Evolutionary conservation across 2,113 vertebrate species (phyloP).

Genomic region (Carollia perspicillata): DNA sequence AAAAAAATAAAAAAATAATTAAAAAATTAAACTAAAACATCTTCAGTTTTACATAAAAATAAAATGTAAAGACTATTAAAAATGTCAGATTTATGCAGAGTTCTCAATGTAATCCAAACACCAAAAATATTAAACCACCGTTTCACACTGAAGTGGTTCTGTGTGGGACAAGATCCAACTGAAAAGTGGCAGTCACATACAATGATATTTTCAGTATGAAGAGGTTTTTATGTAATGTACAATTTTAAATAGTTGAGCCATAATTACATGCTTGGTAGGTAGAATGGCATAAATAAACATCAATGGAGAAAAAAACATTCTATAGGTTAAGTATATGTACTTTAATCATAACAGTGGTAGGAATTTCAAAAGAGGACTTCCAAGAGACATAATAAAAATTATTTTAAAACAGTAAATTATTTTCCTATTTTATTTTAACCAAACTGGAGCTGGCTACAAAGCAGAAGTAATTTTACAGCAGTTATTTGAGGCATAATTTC

Average conservation of each 20-base stretch:
- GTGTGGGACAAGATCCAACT: conserved; percentile 54
- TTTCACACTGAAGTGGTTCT: conserved; percentile 66
- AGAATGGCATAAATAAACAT: conserved; percentile 76
- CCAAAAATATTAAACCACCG: conserved; percentile 41
- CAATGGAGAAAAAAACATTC: conserved; percentile 74
- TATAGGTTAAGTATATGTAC: conserved; percentile 72
- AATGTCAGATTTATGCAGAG: not conserved
- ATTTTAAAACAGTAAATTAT: conserved; percentile 50
- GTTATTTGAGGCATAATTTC: conserved; percentile 41
- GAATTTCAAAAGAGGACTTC: conserved; percentile 69
- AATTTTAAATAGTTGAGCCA: conserved; percentile 79
- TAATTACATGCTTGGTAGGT: conserved; percentile 76
- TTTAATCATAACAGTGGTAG: conserved; percentile 70
- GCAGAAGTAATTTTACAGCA: conserved; percentile 52
- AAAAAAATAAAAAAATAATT: too few relatives aligned
- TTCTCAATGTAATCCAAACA: not conserved
- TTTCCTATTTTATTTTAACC: conserved; percentile 61
- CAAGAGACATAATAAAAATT: conserved; percentile 60
- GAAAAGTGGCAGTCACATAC: conserved; percentile 62
- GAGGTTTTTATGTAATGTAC: conserved; percentile 72
- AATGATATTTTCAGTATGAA: conserved; percentile 72
- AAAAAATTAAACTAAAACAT: not conserved
- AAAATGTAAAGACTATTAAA: not conserved
- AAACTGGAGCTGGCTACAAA: conserved; percentile 67
- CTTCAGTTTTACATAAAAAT: conserved; percentile 6